Evolutionary conservation across 2,888 invertebrate genomes (phyloP), one percentile per base, ranked within the genome.

Genomic region (Epistrophella euchroma): DNA sequence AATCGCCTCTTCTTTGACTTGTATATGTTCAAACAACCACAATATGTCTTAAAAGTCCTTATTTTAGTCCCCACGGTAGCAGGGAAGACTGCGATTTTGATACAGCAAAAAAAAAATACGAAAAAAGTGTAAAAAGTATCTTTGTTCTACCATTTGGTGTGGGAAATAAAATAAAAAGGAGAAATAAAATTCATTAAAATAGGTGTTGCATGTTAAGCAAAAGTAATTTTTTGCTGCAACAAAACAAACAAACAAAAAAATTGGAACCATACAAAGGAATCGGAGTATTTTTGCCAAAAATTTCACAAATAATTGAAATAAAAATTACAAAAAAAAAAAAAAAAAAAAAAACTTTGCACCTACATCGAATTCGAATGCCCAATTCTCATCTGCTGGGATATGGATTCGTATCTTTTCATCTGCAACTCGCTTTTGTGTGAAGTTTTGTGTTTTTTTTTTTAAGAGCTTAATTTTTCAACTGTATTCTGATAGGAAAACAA

Each of bases 211-310:
- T 84, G 75, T 75, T 79, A 70, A 60, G 64, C 64, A 72, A 60
- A 79, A 71, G 79, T 68, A 83, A 68, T 52, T 78, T 73, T 68
- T 60, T 76, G 13, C 40, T 60, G 32, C 58, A 40, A 56, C 32
- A 50, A 45, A 28, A 45, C 15, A 28, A 13, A 35, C 40, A 19
- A 45, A 47, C 10, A 68, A 50, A 22, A 68, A 73, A 70, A 40
- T 55, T 66, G 81, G 68, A 55, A 68, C 66, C 60, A 47, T 72
- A 85, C 85, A 86, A 86, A 86, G 75, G 81, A 81, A 81, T 86
- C 70, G 70, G 76, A 73, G 85, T 81, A 86, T 86, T 86, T 86
- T 86, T 86, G 85, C 85, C 85, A 86, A 86, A 86, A 86, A 86
- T 77, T 81, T 81, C 64, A 77, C 81, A 86, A 86, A 86, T 86